Conservation (phyloP, 1,140 invertebrate genomes). For the Agraylea sexmaculata region DNA sequence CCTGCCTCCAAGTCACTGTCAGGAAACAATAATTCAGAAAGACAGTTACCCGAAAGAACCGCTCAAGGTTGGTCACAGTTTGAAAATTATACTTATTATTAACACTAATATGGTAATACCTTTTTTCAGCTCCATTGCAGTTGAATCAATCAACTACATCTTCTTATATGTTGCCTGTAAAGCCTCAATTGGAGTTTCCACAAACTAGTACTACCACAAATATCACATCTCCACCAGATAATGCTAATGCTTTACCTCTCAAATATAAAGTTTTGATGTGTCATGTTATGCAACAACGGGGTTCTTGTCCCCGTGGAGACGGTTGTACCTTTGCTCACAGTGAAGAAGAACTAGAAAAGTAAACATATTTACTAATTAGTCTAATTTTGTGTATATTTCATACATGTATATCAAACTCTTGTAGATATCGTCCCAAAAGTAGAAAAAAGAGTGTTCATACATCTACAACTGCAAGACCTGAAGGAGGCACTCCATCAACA, state of each 20-base stretch:
- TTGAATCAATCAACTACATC: too few relatives aligned
- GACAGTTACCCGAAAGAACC: too few relatives aligned
- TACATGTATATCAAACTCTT: constrained; percentile 14
- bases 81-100: too few relatives aligned
- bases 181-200: too few relatives aligned
- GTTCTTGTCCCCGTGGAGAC: constrained; percentile 71
- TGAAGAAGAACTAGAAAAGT: constrained; percentile 81
- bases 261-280: constrained; percentile 91
- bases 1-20: constrained; percentile 19
- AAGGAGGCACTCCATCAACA: too few relatives aligned
- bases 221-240: constrained; percentile 24
- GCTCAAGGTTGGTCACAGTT: too few relatives aligned
- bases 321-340: constrained; percentile 89
- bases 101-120: too few relatives aligned
- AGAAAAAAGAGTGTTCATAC: constrained; percentile 36
- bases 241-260: constrained; percentile 50
- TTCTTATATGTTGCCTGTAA: too few relatives aligned
- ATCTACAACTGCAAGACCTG: constrained; percentile 5
- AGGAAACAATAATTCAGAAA: too few relatives aligned
- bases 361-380: constrained; percentile 16
- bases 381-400: not conserved
- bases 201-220: too few relatives aligned
- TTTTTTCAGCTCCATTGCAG: too few relatives aligned
- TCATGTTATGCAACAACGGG: constrained; percentile 63
- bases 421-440: constrained; percentile 45